These are phyloP conservation scores for Macroglossus sobrinus DNA, from an alignment of 2,113 vertebrate genomes.

Conservation along the genomic window DNA sequence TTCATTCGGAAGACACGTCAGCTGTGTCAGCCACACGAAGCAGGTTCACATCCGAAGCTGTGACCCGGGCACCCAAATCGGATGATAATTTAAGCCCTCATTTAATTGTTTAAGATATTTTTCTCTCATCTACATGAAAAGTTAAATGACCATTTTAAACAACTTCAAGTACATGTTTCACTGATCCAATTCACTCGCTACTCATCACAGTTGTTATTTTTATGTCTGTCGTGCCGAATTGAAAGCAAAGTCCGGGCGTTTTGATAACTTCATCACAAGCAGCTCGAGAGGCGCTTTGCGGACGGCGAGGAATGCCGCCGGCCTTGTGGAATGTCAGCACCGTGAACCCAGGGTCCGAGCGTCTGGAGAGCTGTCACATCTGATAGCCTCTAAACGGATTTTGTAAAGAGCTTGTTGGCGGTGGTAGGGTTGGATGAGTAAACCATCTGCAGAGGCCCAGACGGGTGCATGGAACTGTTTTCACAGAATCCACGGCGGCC, in stretches of 20 bases:
- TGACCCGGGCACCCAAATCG: neutral
- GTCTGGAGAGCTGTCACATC: slow-evolving; percentile 23
- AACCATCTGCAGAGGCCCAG: slow-evolving; percentile 13
- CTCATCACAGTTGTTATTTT: neutral
- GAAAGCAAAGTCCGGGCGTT: neutral
- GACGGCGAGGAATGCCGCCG: neutral
- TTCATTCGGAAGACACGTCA: neutral
- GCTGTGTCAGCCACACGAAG: neutral
- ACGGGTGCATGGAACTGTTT: neutral
- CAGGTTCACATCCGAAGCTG: neutral
- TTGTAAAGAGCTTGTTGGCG: neutral
- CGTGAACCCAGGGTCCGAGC: neutral
- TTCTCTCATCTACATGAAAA: slow-evolving; percentile 6
- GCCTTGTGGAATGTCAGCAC: slow-evolving; percentile 14
- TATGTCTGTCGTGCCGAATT: neutral
- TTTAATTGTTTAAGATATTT: neutral
- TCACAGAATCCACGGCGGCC: neutral
- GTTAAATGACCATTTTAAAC: slow-evolving; percentile 7
- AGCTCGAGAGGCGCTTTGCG: neutral
- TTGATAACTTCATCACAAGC: neutral
- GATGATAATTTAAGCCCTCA: neutral
- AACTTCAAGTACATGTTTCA: neutral
- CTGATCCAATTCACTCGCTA: neutral
- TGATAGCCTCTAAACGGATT: neutral
- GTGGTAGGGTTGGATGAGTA: neutral